These are phyloP conservation scores for Plagiodera versicolora DNA, from an alignment of 2,888 invertebrate genomes.

Conservation along the genomic window DNA sequence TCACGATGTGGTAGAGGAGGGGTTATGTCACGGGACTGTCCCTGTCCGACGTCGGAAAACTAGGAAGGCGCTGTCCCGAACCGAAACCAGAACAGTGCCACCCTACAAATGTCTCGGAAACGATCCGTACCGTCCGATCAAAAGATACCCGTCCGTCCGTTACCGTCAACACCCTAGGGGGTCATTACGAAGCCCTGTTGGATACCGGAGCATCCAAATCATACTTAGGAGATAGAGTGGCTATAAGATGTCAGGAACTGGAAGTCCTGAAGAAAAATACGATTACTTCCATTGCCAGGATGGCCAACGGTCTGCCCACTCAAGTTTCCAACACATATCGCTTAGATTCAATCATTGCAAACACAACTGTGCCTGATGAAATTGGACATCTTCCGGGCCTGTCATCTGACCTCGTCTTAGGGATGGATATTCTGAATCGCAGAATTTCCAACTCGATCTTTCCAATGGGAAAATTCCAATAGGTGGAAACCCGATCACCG, in stretches of 20 bases:
- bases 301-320: background rate
- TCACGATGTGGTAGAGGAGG: too few relatives aligned
- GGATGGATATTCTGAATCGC: background rate
- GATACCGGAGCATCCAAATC: background rate
- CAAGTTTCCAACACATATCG: background rate
- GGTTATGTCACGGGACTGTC: too few relatives aligned
- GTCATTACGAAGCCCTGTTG: background rate
- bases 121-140: too few relatives aligned
- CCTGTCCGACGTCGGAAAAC: too few relatives aligned
- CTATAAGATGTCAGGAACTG: background rate
- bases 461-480: background rate
- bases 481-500: background rate
- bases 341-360: background rate
- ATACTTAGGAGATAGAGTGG: background rate
- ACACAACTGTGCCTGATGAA: background rate
- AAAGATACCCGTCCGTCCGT: too few relatives aligned
- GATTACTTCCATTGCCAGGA: background rate
- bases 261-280: background rate
- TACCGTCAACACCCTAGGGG: too few relatives aligned
- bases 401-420: background rate
- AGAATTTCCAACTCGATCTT: background rate
- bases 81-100: too few relatives aligned
- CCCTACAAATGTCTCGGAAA: too few relatives aligned
- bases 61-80: too few relatives aligned
- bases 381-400: background rate